A percentile compares a stretch with the other conserved stretches of the same genome.
Evolutionary conservation across 1,140 invertebrate genomes (phyloP).

Genomic region (Pseudomyrmex cubaensis): DNA sequence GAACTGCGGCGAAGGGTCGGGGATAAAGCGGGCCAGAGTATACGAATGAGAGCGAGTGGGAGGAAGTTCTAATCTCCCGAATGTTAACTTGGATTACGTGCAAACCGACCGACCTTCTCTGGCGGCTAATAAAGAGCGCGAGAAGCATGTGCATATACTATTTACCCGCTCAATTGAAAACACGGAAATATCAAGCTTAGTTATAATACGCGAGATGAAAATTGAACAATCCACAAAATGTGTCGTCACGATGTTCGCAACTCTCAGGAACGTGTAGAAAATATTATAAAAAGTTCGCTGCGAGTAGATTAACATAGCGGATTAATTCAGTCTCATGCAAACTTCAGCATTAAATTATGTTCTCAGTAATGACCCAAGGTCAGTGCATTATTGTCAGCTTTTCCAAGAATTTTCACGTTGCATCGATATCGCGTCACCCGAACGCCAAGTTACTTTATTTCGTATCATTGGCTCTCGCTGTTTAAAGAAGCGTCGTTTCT

Average conservation of each 20-base stretch:
- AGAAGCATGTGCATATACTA: conserved; percentile 55
- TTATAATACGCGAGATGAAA: conserved; percentile 13
- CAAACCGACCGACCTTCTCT: conserved; percentile 47
- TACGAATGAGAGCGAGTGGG: conserved; percentile 16
- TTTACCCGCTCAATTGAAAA: conserved; percentile 54
- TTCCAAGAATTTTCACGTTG: neutral
- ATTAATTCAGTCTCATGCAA: too few species aligned
- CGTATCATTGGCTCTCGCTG: conserved; percentile 59
- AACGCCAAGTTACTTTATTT: conserved; percentile 58
- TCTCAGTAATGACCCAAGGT: too few species aligned
- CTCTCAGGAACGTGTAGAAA: too few species aligned
- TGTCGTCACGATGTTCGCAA: too few species aligned
- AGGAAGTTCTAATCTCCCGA: conserved; percentile 55
- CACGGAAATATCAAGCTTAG: conserved; percentile 34
- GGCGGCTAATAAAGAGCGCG: conserved; percentile 57
- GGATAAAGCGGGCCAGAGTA: conserved; percentile 12
- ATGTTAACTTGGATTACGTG: conserved; percentile 67
- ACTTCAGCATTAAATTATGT: too few species aligned
- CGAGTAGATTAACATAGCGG: too few species aligned
- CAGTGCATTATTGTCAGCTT: neutral
- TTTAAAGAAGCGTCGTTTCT: conserved; percentile 70
- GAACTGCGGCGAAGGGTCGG: conserved; percentile 58
- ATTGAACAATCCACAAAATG: neutral
- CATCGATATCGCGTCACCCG: conserved; percentile 2
- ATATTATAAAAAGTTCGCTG: neutral